Conservation (phyloP, 1,140 invertebrate species). For the Saccostrea echinata region DNA sequence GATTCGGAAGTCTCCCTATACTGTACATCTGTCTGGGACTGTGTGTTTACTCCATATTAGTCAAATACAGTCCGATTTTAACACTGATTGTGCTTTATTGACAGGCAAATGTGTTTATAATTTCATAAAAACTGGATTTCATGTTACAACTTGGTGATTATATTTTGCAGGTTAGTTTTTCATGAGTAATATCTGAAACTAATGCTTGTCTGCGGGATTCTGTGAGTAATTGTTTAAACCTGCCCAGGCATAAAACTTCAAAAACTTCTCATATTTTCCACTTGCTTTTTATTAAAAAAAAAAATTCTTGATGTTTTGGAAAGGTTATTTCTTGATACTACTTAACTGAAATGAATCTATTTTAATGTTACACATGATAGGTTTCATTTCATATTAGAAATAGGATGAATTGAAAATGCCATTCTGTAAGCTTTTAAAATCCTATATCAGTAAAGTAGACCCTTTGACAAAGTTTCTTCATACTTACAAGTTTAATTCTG, state of each 20-base stretch:
- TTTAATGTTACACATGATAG: not conserved
- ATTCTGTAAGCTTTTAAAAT: conserved; percentile 1
- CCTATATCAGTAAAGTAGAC: not conserved
- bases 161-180: not conserved
- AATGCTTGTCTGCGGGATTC: not conserved
- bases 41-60: not conserved
- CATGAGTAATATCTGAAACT: not conserved
- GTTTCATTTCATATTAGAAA: not conserved
- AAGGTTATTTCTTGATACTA: not conserved
- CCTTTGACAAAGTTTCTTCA: not conserved
- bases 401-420: not conserved
- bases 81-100: conserved; percentile 19
- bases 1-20: conserved; percentile 15
- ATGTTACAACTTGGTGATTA: not conserved
- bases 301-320: not conserved
- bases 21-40: conserved; percentile 6
- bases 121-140: not conserved
- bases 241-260: not conserved
- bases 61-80: not conserved
- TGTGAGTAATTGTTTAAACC: no score
- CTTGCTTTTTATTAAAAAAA: not conserved
- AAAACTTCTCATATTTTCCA: not conserved
- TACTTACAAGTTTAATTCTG: conserved; percentile 6
- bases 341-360: not conserved
- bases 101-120: not conserved